Conservation (phyloP, 2,888 invertebrate genomes). For the Serrognathus titanus region DNA sequence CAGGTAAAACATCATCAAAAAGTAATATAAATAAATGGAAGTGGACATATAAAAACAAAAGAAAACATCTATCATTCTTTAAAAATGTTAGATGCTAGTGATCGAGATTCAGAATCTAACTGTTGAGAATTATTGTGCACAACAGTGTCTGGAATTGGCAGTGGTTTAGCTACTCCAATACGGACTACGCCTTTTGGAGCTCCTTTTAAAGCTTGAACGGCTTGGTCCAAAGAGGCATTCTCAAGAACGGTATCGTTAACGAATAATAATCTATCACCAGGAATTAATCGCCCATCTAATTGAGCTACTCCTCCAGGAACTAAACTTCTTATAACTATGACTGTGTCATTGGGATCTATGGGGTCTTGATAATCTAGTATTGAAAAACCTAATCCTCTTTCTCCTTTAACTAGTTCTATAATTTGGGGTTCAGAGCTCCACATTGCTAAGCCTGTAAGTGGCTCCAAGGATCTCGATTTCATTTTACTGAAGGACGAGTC, state of each 20-base stretch:
- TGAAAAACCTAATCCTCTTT: constrained; percentile 96
- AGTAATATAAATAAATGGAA: constrained; percentile 5
- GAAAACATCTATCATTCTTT: constrained; percentile 11
- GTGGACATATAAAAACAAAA: constrained; percentile 2
- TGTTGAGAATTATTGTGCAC: constrained; percentile 43
- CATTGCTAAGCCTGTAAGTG: constrained; percentile 96
- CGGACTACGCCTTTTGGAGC: constrained; percentile 92
- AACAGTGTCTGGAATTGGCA: constrained; percentile 74
- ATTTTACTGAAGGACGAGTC: constrained; percentile 60
- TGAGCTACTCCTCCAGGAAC: constrained; percentile 99
- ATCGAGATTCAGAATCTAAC: constrained; percentile 28
- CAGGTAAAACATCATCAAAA: constrained; percentile 9
- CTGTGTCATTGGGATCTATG: constrained; percentile 91
- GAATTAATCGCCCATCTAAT: constrained; percentile 94
- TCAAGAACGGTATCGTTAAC: constrained; percentile 93
- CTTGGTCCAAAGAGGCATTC: constrained; percentile 94
- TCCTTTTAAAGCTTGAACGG: constrained; percentile 95
- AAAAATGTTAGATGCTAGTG: constrained; percentile 18
- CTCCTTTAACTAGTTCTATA: constrained; percentile 94
- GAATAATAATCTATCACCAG: constrained; percentile 90
- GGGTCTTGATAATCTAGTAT: constrained; percentile 96
- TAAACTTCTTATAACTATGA: constrained; percentile 95
- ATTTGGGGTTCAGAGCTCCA: constrained; percentile 97
- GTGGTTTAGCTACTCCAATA: constrained; percentile 93
- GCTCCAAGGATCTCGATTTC: constrained; percentile 91